Evolutionary conservation across 2,113 vertebrate species (phyloP).

Genomic region (Anser cygnoides): DNA sequence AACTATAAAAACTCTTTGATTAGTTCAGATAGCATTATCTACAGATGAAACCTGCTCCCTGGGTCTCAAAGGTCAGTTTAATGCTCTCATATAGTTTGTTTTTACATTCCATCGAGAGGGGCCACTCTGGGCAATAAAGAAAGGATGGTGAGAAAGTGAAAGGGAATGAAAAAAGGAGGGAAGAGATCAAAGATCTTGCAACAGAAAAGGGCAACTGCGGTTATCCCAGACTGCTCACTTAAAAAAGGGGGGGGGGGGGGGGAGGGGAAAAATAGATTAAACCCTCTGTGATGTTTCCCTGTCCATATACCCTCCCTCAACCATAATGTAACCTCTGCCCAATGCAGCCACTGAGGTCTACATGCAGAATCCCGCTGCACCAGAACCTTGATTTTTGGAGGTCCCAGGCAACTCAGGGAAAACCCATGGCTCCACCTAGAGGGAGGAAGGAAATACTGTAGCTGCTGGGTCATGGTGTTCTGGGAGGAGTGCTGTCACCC

Average conservation of each 20-base stretch:
- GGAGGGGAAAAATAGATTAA: too few species aligned
- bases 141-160: background rate
- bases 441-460: constrained; percentile 1
- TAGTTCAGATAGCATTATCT: background rate
- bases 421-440: constrained; percentile 58
- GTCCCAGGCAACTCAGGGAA: background rate
- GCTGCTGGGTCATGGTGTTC: background rate
- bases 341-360: background rate
- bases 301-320: rapidly evolving
- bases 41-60: background rate
- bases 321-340: background rate
- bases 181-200: background rate
- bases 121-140: background rate
- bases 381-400: background rate
- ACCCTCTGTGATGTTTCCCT: background rate
- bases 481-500: background rate
- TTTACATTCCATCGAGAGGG: background rate
- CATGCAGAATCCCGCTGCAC: background rate
- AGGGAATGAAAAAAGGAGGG: background rate
- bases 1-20: background rate
- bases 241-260: background rate
- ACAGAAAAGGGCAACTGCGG: background rate
- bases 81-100: background rate
- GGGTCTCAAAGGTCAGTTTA: background rate
- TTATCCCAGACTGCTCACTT: background rate